These are phyloP conservation scores for Cecidostiba fungosa DNA, from an alignment of 2,888 invertebrate genomes.

Conservation along the genomic window DNA sequence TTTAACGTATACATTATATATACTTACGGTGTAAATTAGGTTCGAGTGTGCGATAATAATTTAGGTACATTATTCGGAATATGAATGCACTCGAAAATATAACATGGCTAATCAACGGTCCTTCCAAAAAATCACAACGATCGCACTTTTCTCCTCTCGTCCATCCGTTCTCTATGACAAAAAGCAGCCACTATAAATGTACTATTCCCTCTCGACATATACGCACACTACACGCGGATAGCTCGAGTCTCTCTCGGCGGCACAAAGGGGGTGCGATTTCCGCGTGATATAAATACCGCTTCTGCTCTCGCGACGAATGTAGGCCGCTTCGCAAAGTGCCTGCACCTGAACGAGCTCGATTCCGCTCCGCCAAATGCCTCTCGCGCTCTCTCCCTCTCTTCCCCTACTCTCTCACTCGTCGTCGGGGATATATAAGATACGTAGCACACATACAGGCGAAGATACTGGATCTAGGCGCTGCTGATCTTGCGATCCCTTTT, in stretches of 20 bases:
- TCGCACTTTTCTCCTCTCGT: neutral
- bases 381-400: neutral
- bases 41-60: neutral
- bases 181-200: neutral
- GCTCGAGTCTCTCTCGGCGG: slow-evolving; percentile 2
- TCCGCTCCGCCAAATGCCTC: slow-evolving; percentile 47
- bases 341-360: slow-evolving; percentile 57
- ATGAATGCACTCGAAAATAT: no score
- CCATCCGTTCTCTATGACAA: neutral
- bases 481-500: slow-evolving; percentile 37
- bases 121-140: neutral
- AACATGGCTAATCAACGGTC: neutral
- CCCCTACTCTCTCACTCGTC: neutral
- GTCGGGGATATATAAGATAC: neutral
- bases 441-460: neutral
- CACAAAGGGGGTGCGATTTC: slow-evolving; percentile 51
- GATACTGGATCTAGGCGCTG: slow-evolving; percentile 33
- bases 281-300: slow-evolving; percentile 63
- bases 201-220: neutral
- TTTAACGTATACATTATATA: neutral
- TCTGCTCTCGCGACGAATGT: slow-evolving; percentile 47
- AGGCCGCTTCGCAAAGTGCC: slow-evolving; percentile 46
- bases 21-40: neutral
- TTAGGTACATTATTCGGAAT: neutral
- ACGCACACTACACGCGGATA: neutral